Base-by-base conservation (phyloP, 2,888 invertebrate genomes). In the Spisula solida region DNA sequence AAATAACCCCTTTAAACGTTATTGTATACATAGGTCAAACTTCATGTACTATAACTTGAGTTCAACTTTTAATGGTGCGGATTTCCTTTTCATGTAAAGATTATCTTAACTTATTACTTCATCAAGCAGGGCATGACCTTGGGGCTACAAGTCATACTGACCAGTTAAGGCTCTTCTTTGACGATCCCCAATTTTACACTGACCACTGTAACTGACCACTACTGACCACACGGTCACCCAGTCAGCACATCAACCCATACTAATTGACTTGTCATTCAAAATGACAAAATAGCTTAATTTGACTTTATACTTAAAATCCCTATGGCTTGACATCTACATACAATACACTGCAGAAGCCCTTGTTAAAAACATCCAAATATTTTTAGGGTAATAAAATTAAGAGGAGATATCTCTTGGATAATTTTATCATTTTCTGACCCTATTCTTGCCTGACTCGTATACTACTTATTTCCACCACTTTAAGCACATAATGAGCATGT, bases 261-360 rank as follows among this genome's bases (percentile, higher is more conserved):
- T 78, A 84, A 84, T 84, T 84, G 84, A 78, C 34, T 48, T 41
- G 82, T 78, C 78, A 84, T 78, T 84, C 78, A 84, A 84, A 84
- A 51, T 78, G 78, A 84, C 84, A 84, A 84, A 84, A 84, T 84
- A 78, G 78, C 78, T 84, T 55, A 84, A 84, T 84, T 84, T 75
- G 75, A 75, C 51, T 78, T 78, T 51, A 41, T 41, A 84, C 55
- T 51, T 78, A 14, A 70, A 84, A 10, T 55, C 84, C 84, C n/a
- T 34, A 14, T 20, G 84, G 78, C 78, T 29, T 78, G 29, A 75
- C 75, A 84, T 84, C 78, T 84, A 84, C 84, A 51, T 55, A 78
- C 78, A 70, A 70, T 70, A 29, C 55, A 51, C 48, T 51, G 78
- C 48, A 51, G 78, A 75, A 8, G 31, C 55, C 25, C 18, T 41